Percentiles rank a stretch among this genome's conserved stretches.
Conservation (phyloP, 2,113 vertebrate genomes). For the Suricata suricatta region DNA sequence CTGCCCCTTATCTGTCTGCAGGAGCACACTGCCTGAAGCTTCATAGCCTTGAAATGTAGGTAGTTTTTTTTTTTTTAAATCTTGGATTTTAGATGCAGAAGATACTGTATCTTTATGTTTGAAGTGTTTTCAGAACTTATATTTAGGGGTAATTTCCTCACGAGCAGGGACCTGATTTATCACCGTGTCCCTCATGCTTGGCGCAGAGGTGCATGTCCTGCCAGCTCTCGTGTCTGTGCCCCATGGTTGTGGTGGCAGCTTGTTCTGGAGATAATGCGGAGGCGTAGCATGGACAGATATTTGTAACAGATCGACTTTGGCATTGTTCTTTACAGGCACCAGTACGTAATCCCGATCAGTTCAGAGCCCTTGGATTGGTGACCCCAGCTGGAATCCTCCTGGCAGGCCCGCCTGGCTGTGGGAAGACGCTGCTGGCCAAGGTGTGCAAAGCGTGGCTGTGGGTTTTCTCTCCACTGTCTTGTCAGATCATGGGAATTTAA, state of each 20-base stretch:
- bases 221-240: not conserved
- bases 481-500: not conserved
- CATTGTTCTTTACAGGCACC: slow-evolving; percentile 89
- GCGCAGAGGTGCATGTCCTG: not conserved
- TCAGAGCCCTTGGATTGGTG: slow-evolving; percentile 91
- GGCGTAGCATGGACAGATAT: not conserved
- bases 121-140: not conserved
- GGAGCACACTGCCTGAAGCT: not conserved
- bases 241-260: not conserved
- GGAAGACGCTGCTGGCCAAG: slow-evolving; percentile 97
- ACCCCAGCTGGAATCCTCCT: slow-evolving; percentile 95
- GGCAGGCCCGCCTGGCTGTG: slow-evolving; percentile 97
- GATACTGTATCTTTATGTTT: not conserved
- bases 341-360: slow-evolving; percentile 92
- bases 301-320: accelerated
- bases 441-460: slow-evolving; percentile 78
- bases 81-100: not conserved
- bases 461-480: not conserved
- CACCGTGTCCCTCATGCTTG: not conserved
- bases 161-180: not conserved
- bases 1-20: not conserved
- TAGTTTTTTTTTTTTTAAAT: not conserved
- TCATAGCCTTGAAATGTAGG: not conserved
- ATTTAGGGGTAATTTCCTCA: not conserved
- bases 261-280: not conserved